phyloP scores from a whole-genome alignment of 2,888 invertebrate species.

The Ryuthela nishihirai region DNA sequence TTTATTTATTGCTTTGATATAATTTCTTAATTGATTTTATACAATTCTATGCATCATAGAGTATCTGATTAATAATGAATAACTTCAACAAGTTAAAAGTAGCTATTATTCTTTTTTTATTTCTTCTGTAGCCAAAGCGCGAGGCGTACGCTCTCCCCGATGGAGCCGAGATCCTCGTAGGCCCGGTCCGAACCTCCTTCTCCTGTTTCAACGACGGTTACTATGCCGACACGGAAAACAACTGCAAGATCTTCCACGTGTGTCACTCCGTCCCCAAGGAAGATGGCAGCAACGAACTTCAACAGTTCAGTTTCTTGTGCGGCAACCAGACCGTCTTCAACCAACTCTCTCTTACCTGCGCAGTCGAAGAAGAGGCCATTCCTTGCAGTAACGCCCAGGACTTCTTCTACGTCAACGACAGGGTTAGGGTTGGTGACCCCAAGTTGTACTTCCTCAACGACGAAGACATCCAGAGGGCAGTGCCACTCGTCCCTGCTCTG shows the following conservation, averaged over 20 bases:
- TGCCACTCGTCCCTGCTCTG: not conserved
- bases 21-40: no score
- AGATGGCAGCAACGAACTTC: constrained; percentile 12
- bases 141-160: constrained; percentile 36
- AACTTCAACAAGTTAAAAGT: no score
- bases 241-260: constrained; percentile 40
- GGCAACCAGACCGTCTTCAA: constrained; percentile 40
- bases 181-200: constrained; percentile 33
- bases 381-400: constrained; percentile 31
- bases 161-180: constrained; percentile 31
- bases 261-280: constrained; percentile 23
- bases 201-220: constrained; percentile 32
- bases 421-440: constrained; percentile 31
- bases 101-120: not conserved
- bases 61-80: no score
- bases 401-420: constrained; percentile 39
- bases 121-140: constrained; percentile 22
- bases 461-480: constrained; percentile 28
- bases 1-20: no score
- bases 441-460: constrained; percentile 29
- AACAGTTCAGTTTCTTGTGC: constrained; percentile 38
- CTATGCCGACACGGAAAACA: constrained; percentile 39
- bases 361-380: constrained; percentile 33
- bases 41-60: no score
- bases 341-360: constrained; percentile 36